Percentiles rank a stretch among this genome's conserved stretches.
Conservation (phyloP, 2,113 vertebrate genomes). For the Hemicordylus capensis region DNA sequence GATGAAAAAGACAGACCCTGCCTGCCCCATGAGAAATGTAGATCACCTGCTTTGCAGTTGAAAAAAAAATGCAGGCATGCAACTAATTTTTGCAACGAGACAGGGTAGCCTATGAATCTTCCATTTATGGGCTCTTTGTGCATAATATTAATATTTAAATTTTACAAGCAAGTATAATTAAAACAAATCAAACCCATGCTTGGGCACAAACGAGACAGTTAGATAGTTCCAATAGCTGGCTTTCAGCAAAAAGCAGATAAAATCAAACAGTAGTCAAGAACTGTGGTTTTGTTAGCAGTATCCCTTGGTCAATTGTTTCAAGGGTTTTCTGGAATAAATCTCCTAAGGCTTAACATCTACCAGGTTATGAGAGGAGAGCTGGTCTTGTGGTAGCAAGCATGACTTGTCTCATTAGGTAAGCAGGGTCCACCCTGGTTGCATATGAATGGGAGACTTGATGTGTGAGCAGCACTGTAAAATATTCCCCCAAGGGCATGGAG, state of each 20-base stretch:
- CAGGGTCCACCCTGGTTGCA: too few relatives aligned
- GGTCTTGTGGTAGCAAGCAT: too few relatives aligned
- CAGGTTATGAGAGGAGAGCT: too few relatives aligned
- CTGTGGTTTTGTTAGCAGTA: background rate
- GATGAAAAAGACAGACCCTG: background rate
- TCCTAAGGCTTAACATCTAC: background rate
- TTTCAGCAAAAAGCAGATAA: slow-evolving; percentile 23
- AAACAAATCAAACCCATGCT: slow-evolving; percentile 35
- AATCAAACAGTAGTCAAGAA: background rate
- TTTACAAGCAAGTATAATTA: slow-evolving; percentile 29
- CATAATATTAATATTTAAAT: slow-evolving; percentile 31
- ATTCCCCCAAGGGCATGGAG: too few relatives aligned
- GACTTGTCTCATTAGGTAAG: too few relatives aligned
- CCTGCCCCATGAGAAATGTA: background rate
- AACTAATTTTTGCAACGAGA: background rate
- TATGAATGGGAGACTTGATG: too few relatives aligned
- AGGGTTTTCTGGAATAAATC: background rate
- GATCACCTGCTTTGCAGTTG: background rate
- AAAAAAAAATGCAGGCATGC: background rate
- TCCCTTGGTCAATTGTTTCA: background rate
- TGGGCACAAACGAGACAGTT: slow-evolving; percentile 5
- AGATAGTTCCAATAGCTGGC: slow-evolving; percentile 10
- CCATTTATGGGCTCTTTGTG: slow-evolving; percentile 21
- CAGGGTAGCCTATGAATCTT: background rate
- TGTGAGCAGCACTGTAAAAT: too few relatives aligned